Conservation (phyloP, 1,140 invertebrate species). For the Zaprionus ornatus region DNA sequence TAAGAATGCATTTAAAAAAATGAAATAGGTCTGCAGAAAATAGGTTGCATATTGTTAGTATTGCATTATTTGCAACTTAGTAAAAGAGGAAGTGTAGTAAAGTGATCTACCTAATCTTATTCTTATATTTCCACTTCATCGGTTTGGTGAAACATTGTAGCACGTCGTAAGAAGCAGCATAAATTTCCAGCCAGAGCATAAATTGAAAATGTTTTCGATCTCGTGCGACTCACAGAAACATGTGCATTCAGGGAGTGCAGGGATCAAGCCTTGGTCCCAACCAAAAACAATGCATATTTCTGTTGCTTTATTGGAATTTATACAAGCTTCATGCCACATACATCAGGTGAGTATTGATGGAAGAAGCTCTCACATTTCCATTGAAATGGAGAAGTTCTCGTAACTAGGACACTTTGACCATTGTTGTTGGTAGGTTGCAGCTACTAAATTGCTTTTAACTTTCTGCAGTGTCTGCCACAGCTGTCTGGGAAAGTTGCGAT, state of each 20-base stretch:
- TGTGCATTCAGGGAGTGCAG: background rate
- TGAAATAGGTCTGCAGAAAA: background rate
- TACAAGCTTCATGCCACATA: background rate
- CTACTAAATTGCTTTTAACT: background rate
- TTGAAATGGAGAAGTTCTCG: background rate
- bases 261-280: too few relatives aligned
- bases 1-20: background rate
- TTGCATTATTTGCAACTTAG: constrained; percentile 2
- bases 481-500: background rate
- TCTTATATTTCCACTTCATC: constrained; percentile 13
- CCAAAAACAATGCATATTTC: background rate
- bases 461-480: background rate
- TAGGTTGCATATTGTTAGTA: background rate
- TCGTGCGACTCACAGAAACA: background rate
- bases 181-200: constrained; percentile 39
- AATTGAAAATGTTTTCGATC: constrained; percentile 14
- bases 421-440: background rate
- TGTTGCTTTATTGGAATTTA: background rate
- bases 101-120: background rate
- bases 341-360: background rate
- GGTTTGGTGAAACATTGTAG: constrained; percentile 28
- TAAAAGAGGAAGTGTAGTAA: background rate
- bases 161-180: constrained; percentile 10
- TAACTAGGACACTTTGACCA: background rate
- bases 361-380: constrained; percentile 5